These are phyloP conservation scores for Hemithea aestivaria DNA, from an alignment of 2,888 invertebrate genomes.

Conservation along the genomic window DNA sequence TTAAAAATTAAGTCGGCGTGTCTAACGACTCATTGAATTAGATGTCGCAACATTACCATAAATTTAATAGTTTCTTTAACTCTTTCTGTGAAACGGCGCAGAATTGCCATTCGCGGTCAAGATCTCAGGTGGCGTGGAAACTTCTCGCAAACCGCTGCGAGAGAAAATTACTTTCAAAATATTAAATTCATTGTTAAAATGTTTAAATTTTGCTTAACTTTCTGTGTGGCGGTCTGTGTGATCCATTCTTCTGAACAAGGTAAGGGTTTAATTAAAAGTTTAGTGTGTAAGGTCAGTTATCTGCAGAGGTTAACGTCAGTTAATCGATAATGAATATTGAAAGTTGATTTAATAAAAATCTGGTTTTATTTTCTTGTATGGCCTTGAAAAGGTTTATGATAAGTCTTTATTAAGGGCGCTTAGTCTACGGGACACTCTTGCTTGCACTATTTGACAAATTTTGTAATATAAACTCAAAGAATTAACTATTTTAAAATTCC, in stretches of 20 bases:
- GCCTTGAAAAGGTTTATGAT: too few species aligned
- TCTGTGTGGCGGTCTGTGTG: slow-evolving; percentile 11
- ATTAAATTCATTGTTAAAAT: slow-evolving; percentile 4
- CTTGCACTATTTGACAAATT: too few species aligned
- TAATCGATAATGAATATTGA: too few species aligned
- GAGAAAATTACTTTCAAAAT: slow-evolving; percentile 4
- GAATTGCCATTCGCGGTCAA: slow-evolving; percentile 20
- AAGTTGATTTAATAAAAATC: too few species aligned
- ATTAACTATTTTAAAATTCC: too few species aligned
- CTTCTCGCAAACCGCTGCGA: slow-evolving; percentile 7
- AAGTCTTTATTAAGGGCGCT: too few species aligned
- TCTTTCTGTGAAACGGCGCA: slow-evolving; percentile 16
- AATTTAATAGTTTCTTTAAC: slow-evolving; percentile 6
- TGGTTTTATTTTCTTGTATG: too few species aligned
- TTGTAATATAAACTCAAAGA: too few species aligned
- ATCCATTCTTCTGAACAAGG: slow-evolving; percentile 10
- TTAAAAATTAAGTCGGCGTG: slow-evolving; percentile 2
- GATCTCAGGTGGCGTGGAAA: slow-evolving; percentile 2
- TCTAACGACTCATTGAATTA: slow-evolving; percentile 17
- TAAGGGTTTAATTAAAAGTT: slow-evolving; percentile 9
- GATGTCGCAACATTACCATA: slow-evolving; percentile 16
- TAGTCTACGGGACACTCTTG: too few species aligned
- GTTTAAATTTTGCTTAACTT: slow-evolving; percentile 4
- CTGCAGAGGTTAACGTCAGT: slow-evolving; percentile 5
- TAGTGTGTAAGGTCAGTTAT: slow-evolving; percentile 11